These are phyloP conservation scores for Aurelia sp. DNA, from an alignment of 30 jellyfish, hydroid and myxozoan genomes.

Conservation along the genomic window DNA sequence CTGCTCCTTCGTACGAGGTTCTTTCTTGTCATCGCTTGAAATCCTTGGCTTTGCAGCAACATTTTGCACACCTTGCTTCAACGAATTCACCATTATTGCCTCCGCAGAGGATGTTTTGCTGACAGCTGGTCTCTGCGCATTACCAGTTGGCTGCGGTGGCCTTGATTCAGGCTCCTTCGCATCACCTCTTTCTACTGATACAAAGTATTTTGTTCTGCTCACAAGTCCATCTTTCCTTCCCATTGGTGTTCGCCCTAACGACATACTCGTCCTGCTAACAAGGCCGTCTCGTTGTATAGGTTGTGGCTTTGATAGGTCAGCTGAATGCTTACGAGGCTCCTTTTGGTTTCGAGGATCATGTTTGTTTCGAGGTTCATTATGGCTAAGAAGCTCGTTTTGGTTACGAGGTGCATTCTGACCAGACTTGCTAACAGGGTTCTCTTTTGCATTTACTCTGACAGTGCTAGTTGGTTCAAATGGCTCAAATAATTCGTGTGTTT, in stretches of 20 bases:
- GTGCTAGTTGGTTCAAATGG: neutral
- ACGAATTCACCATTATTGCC: neutral
- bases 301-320: neutral
- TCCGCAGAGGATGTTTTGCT: constrained; percentile 11
- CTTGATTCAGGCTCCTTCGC: neutral
- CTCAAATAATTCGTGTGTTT: neutral
- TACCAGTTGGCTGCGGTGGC: neutral
- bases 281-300: constrained; percentile 52
- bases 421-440: neutral
- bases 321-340: neutral
- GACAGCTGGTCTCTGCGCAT: constrained; percentile 1
- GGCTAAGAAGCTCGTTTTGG: too few species aligned
- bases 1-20: too few species aligned
- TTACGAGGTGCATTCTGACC: too few species aligned
- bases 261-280: constrained; percentile 31
- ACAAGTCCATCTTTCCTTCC: constrained; percentile 16
- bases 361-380: too few species aligned
- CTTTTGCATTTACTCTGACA: neutral
- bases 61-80: neutral
- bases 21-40: neutral
- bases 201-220: constrained; percentile 25
- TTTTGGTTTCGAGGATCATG: too few species aligned
- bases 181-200: constrained; percentile 36
- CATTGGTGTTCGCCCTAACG: neutral
- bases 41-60: neutral